Conservation (phyloP, 1,140 invertebrate species). For the Saccostrea cuccullata region DNA sequence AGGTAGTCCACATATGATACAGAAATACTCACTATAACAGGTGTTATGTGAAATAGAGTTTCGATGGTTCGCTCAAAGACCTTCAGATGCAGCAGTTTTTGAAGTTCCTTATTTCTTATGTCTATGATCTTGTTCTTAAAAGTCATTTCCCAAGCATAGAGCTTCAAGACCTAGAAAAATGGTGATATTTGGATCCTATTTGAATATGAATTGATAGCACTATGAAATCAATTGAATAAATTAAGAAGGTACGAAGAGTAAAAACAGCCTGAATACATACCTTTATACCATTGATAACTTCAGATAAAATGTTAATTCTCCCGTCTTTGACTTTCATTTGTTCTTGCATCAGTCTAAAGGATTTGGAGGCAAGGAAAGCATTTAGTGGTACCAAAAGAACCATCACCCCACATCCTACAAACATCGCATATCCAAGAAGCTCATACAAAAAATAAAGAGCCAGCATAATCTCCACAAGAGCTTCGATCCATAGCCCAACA, state of each 20-base stretch:
- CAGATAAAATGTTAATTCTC: conserved; percentile 78
- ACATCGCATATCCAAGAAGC: conserved; percentile 79
- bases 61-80: conserved; percentile 84
- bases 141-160: conserved; percentile 77
- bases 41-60: conserved; percentile 95
- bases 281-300: conserved; percentile 78
- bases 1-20: background rate
- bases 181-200: background rate
- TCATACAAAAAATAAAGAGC: conserved; percentile 94
- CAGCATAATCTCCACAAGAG: conserved; percentile 91
- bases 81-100: conserved; percentile 76
- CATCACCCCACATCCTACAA: conserved; percentile 77
- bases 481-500: conserved; percentile 97
- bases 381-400: conserved; percentile 83
- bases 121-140: conserved; percentile 78
- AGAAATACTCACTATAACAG: conserved; percentile 84
- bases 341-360: conserved; percentile 79
- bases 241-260: background rate
- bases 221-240: background rate
- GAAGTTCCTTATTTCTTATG: conserved; percentile 78
- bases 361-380: conserved; percentile 89
- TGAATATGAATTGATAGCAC: background rate
- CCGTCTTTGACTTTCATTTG: conserved; percentile 81
- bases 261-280: conserved; percentile 76
- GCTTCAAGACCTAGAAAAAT: conserved; percentile 70